These are phyloP conservation scores for Psilopogon haemacephalus DNA, from an alignment of 2,113 vertebrate species.

Conservation along the genomic window DNA sequence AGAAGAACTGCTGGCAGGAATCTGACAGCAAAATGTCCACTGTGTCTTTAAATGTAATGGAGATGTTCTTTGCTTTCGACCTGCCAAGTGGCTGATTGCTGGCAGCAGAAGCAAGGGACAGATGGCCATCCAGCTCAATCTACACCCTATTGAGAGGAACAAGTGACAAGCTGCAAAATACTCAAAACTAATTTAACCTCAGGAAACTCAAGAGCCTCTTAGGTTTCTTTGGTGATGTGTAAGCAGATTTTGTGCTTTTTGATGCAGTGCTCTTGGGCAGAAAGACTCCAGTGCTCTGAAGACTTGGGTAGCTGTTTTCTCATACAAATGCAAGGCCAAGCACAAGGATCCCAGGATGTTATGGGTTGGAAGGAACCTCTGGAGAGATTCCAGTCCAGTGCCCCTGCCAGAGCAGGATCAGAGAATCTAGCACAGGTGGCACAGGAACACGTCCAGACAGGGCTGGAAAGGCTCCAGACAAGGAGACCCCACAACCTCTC, in stretches of 20 bases:
- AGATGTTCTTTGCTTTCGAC: conserved; percentile 12
- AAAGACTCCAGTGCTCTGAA: not conserved
- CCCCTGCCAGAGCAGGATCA: too few species aligned
- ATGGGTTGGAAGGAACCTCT: too few species aligned
- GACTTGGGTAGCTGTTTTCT: not conserved
- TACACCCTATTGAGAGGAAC: conserved; percentile 55
- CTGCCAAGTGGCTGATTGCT: conserved; percentile 61
- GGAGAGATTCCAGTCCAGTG: too few species aligned
- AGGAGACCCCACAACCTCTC: too few species aligned
- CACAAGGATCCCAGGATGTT: not conserved
- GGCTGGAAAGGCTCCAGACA: too few species aligned
- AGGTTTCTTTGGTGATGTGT: not conserved
- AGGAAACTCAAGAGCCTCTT: conserved; percentile 33
- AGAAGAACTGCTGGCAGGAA: conserved; percentile 47
- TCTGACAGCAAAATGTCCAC: conserved; percentile 42
- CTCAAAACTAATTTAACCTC: conserved; percentile 71
- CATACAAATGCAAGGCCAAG: not conserved
- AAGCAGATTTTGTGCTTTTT: not conserved
- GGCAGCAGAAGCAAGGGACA: conserved; percentile 62
- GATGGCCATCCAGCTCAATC: conserved; percentile 65
- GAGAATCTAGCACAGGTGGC: too few species aligned
- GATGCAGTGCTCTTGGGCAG: not conserved
- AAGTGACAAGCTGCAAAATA: conserved; percentile 71
- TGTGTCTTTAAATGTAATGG: conserved; percentile 56
- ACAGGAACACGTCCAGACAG: too few species aligned